Conservation (phyloP, 1,140 invertebrate species). For the Grapholita molesta region DNA sequence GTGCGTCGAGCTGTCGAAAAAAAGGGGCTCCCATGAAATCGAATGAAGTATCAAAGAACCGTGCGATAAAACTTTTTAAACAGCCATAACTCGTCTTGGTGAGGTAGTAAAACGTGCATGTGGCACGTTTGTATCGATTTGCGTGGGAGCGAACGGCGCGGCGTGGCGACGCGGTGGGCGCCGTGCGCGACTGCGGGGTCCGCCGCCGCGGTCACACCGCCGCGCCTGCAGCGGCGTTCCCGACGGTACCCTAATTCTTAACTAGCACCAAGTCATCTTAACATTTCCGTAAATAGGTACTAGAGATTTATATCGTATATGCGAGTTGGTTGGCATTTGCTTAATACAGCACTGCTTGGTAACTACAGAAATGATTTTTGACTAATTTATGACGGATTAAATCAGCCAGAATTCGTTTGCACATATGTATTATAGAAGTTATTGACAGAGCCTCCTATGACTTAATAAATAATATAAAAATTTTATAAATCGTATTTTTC, state of each 20-base stretch:
- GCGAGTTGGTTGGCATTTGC: no score
- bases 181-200: conserved; percentile 51
- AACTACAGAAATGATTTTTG: no score
- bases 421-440: no score
- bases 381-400: no score
- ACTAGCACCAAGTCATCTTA: no score
- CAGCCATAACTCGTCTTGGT: conserved; percentile 48
- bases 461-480: no score
- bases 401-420: no score
- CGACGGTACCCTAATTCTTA: background rate
- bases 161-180: conserved; percentile 48
- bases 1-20: background rate
- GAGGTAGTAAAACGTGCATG: conserved; percentile 44
- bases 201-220: conserved; percentile 37
- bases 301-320: no score
- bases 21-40: conserved; percentile 14
- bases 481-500: no score
- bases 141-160: conserved; percentile 38
- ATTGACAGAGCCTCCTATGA: no score
- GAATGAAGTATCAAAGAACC: conserved; percentile 25
- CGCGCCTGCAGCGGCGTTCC: background rate
- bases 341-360: no score
- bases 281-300: no score
- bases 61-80: conserved; percentile 51
- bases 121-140: conserved; percentile 56